phyloP scores from a whole-genome alignment of 2,113 vertebrate species.

The Ia io region DNA sequence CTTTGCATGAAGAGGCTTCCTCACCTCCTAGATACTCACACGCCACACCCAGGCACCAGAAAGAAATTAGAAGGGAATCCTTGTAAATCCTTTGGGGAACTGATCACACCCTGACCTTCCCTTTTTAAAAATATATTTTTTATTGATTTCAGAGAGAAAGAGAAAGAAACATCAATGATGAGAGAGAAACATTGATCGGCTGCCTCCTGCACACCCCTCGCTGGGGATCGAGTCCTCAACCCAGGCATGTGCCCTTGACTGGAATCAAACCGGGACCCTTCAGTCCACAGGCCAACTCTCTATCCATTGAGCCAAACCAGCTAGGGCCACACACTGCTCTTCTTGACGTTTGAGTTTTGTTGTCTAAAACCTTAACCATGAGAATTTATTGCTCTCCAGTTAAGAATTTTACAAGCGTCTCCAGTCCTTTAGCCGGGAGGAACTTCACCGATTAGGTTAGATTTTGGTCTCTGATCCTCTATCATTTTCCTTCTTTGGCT shows the following conservation, averaged over 20 bases:
- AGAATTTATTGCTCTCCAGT: constrained; percentile 59
- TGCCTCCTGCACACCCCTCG: no score
- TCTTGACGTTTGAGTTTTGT: constrained; percentile 63
- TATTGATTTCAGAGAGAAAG: neutral
- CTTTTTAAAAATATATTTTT: no score
- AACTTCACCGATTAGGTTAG: constrained; percentile 7
- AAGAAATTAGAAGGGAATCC: constrained; percentile 70
- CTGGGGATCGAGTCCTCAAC: no score
- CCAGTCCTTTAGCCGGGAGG: constrained; percentile 53
- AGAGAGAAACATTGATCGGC: no score
- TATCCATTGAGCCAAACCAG: neutral
- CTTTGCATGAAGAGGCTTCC: constrained; percentile 7
- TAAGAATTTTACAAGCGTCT: constrained; percentile 68
- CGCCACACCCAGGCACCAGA: neutral
- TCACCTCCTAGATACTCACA: constrained; percentile 59
- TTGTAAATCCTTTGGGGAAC: constrained; percentile 15
- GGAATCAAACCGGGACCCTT: no score
- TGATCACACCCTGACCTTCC: constrained; percentile 18
- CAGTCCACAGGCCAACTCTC: no score
- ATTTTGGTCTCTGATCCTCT: constrained; percentile 23
- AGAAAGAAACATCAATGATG: neutral
- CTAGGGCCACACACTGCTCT: neutral
- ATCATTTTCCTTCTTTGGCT: constrained; percentile 48
- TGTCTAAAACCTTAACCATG: constrained; percentile 71
- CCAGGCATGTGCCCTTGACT: neutral